phyloP scores from a whole-genome alignment of 2,113 vertebrate genomes.

The Crotalus tigris region DNA sequence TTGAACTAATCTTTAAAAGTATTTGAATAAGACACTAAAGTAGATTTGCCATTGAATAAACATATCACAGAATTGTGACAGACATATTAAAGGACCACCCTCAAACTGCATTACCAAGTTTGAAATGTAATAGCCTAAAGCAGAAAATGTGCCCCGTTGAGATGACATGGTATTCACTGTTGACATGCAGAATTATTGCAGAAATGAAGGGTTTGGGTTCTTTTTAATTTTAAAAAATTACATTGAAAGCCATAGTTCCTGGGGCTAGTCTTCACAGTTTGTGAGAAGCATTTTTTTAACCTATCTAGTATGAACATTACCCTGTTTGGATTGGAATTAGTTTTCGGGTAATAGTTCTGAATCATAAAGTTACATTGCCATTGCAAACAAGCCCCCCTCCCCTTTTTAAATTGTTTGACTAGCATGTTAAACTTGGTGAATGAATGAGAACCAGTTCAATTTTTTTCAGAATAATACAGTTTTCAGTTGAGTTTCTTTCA shows the following conservation, averaged over 20 bases:
- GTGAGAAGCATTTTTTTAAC: constrained; percentile 19
- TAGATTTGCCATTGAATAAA: constrained; percentile 69
- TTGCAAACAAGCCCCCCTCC: constrained; percentile 26
- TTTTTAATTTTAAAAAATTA: not conserved
- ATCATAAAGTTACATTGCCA: constrained; percentile 45
- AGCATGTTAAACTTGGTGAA: constrained; percentile 71
- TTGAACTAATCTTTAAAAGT: constrained; percentile 61
- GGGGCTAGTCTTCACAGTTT: not conserved
- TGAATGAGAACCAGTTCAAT: constrained; percentile 70
- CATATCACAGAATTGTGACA: constrained; percentile 58
- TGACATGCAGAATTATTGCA: constrained; percentile 31
- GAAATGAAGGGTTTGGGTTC: constrained; percentile 7
- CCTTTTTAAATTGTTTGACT: constrained; percentile 67
- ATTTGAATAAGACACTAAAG: constrained; percentile 67
- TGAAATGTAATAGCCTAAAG: constrained; percentile 55
- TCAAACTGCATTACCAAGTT: constrained; percentile 51
- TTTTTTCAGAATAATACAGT: constrained; percentile 72
- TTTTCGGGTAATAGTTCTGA: constrained; percentile 41
- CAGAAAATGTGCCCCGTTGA: constrained; percentile 50
- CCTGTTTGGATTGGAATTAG: constrained; percentile 28
- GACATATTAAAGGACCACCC: constrained; percentile 71
- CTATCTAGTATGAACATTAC: not conserved
- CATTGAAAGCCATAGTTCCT: not conserved
- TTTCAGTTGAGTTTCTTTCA: constrained; percentile 64
- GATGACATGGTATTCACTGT: constrained; percentile 45